phyloP scores from a whole-genome alignment of 1,140 invertebrate genomes.

The Laupala kohalensis region DNA sequence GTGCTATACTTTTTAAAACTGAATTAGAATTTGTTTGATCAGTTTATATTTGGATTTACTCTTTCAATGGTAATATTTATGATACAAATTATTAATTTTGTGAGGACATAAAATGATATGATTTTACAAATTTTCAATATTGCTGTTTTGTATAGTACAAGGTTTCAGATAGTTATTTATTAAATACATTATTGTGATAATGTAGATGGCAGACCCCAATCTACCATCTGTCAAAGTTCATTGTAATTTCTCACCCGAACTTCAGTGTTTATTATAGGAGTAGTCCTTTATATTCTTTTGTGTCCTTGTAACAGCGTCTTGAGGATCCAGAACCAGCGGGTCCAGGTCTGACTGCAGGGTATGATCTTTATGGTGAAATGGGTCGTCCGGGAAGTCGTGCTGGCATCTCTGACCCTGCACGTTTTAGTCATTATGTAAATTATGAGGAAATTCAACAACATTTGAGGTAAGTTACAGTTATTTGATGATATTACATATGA shows the following conservation, averaged over 20 bases:
- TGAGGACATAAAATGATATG: too few relatives aligned
- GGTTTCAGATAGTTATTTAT: too few relatives aligned
- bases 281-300: not conserved
- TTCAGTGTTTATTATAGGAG: not conserved
- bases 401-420: slow-evolving; percentile 39
- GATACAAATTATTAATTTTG: too few relatives aligned
- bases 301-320: slow-evolving; percentile 28
- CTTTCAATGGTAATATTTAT: too few relatives aligned
- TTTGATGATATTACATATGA: not conserved
- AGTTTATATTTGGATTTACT: too few relatives aligned
- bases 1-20: too few relatives aligned
- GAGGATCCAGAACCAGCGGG: slow-evolving; percentile 24
- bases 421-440: slow-evolving; percentile 67
- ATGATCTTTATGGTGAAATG: slow-evolving; percentile 30
- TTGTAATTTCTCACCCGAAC: not conserved
- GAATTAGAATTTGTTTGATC: too few relatives aligned
- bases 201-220: too few relatives aligned
- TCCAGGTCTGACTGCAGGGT: slow-evolving; percentile 32
- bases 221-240: too few relatives aligned
- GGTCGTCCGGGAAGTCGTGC: slow-evolving; percentile 37
- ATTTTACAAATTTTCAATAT: too few relatives aligned
- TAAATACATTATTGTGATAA: too few relatives aligned
- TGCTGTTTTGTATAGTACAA: too few relatives aligned
- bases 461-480: slow-evolving; percentile 40
- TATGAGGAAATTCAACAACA: slow-evolving; percentile 74